Conservation (phyloP, 2,888 invertebrate genomes). For the Heliconius charithonia region DNA sequence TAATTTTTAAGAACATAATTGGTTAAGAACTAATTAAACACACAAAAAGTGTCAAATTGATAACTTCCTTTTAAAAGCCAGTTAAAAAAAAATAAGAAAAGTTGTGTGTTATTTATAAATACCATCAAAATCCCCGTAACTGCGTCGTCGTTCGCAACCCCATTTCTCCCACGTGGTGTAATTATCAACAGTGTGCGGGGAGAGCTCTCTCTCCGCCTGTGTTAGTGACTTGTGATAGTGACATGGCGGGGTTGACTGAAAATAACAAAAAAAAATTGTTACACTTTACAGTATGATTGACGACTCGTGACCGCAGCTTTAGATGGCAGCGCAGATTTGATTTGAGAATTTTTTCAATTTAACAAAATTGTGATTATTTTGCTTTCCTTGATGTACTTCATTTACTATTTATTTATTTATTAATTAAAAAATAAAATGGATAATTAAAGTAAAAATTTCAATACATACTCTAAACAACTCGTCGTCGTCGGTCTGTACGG, state of each 20-base stretch:
- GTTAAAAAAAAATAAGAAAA: neutral
- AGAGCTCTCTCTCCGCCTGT: constrained; percentile 75
- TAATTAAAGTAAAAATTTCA: neutral
- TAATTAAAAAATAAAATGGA: no score
- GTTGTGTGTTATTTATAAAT: neutral
- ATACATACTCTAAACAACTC: constrained; percentile 28
- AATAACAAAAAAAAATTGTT: neutral
- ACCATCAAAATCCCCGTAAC: constrained; percentile 70
- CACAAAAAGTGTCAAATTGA: no score
- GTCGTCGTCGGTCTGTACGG: constrained; percentile 74
- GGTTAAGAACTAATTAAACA: no score
- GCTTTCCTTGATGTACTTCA: no score
- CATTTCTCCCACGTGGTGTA: constrained; percentile 30
- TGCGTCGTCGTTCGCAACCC: constrained; percentile 55
- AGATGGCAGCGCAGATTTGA: no score
- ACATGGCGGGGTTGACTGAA: constrained; percentile 52
- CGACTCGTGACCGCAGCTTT: no score
- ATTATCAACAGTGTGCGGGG: constrained; percentile 64
- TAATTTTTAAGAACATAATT: no score
- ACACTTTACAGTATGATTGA: no score
- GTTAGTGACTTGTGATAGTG: constrained; percentile 54
- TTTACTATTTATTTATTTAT: no score
- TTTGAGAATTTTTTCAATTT: no score
- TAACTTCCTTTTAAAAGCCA: neutral
- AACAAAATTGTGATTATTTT: no score